Evolutionary conservation across 2,888 invertebrate genomes (phyloP).

Genomic region (Seira ritae): DNA sequence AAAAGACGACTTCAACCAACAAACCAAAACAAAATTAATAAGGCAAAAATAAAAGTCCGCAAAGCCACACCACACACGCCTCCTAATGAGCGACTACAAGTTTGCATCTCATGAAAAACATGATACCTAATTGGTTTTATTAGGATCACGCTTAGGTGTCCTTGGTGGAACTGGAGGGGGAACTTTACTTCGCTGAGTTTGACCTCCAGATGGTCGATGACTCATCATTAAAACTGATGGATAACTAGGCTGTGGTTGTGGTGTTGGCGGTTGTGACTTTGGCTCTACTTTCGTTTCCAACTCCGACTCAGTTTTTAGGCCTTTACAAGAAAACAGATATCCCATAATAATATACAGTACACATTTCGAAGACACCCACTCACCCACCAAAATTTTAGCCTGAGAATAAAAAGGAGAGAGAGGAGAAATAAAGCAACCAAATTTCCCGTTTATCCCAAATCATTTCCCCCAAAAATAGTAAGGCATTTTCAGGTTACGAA

Average conservation of each 20-base stretch:
- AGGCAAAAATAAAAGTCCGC: constrained; percentile 42
- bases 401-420: constrained; percentile 34
- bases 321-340: no score
- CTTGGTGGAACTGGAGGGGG: constrained; percentile 93
- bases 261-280: constrained; percentile 63
- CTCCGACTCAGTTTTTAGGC: constrained; percentile 59
- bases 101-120: no score
- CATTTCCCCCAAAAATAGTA: not conserved
- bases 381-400: constrained; percentile 32
- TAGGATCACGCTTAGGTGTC: constrained; percentile 72
- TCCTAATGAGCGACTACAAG: constrained; percentile 28
- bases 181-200: constrained; percentile 79
- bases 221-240: constrained; percentile 83
- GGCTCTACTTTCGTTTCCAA: constrained; percentile 56
- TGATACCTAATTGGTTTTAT: constrained; percentile 60
- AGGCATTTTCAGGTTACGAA: no score
- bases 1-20: not conserved
- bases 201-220: constrained; percentile 73
- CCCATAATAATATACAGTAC: no score
- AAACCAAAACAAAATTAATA: constrained; percentile 25
- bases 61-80: constrained; percentile 45
- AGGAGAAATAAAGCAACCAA: not conserved
- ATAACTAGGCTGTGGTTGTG: constrained; percentile 76
- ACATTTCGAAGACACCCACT: constrained; percentile 53
- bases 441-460: no score